phyloP scores from a whole-genome alignment of 2,888 invertebrate species.

The Keiferia lycopersicella region DNA sequence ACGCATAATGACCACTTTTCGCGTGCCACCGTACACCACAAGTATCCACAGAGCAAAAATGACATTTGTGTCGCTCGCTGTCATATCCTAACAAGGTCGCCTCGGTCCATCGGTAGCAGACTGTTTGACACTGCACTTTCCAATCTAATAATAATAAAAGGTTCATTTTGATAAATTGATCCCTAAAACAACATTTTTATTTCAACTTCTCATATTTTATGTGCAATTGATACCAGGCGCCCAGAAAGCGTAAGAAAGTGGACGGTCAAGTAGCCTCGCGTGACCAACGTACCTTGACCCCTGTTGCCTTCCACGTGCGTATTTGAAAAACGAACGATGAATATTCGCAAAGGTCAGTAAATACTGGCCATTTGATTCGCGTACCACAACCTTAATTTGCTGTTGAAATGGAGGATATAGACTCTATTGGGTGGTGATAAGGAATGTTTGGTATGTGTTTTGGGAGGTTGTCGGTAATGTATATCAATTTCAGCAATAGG shows the following conservation, averaged over 20 bases:
- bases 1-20: too few species aligned
- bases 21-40: too few species aligned
- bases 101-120: too few species aligned
- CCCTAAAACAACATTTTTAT: slow-evolving; percentile 1
- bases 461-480: slow-evolving; percentile 53
- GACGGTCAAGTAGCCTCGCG: slow-evolving; percentile 55
- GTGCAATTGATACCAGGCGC: slow-evolving; percentile 72
- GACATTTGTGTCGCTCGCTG: too few species aligned
- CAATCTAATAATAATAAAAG: slow-evolving; percentile 11
- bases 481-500: slow-evolving; percentile 78
- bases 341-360: slow-evolving; percentile 43
- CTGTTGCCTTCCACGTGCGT: slow-evolving; percentile 22
- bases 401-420: slow-evolving; percentile 36
- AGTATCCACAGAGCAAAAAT: too few species aligned
- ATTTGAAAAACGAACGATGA: slow-evolving; percentile 33
- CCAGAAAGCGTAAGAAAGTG: slow-evolving; percentile 59
- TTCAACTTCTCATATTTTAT: slow-evolving; percentile 47
- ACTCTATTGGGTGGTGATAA: slow-evolving; percentile 41
- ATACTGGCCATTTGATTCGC: slow-evolving; percentile 44
- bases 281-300: slow-evolving; percentile 42
- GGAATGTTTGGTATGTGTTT: slow-evolving; percentile 37
- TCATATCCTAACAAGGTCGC: too few species aligned
- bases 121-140: too few species aligned
- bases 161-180: not conserved
- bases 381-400: slow-evolving; percentile 4